These are phyloP conservation scores for Pempheris klunzingeri DNA, from an alignment of 2,797 vertebrate species.

Conservation along the genomic window DNA sequence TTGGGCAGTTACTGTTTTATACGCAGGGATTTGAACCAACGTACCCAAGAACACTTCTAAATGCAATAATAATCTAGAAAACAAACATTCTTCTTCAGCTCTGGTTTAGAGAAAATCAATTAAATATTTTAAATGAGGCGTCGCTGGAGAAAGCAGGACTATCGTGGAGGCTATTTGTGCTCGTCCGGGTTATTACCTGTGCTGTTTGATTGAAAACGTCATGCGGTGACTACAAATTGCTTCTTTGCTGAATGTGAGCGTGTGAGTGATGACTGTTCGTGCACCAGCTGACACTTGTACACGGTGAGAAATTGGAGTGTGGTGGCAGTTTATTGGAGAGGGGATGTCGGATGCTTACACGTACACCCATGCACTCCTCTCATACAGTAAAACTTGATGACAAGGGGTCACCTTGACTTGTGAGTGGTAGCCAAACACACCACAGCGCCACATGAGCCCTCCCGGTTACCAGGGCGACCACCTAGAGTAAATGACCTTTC, in stretches of 20 bases:
- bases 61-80: not conserved
- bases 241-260: not conserved
- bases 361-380: constrained; percentile 1
- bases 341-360: not conserved
- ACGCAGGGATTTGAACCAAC: not conserved
- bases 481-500: constrained; percentile 33
- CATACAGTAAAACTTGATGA: constrained; percentile 8
- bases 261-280: constrained; percentile 40
- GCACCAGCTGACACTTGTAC: constrained; percentile 15
- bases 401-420: constrained; percentile 56
- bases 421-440: constrained; percentile 36
- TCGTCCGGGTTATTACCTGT: not conserved
- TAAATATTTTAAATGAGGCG: rapidly evolving
- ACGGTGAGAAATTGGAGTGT: not conserved
- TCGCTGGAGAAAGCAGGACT: not conserved
- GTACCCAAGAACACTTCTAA: not conserved
- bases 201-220: constrained; percentile 3
- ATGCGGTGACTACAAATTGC: not conserved
- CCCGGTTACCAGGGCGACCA: constrained; percentile 43
- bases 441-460: not conserved
- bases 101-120: not conserved
- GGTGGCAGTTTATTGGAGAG: not conserved
- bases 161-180: not conserved
- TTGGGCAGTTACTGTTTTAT: not conserved
- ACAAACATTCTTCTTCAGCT: not conserved